Conservation (phyloP, 1,140 invertebrate genomes). For the Drosophila nasuta region DNA sequence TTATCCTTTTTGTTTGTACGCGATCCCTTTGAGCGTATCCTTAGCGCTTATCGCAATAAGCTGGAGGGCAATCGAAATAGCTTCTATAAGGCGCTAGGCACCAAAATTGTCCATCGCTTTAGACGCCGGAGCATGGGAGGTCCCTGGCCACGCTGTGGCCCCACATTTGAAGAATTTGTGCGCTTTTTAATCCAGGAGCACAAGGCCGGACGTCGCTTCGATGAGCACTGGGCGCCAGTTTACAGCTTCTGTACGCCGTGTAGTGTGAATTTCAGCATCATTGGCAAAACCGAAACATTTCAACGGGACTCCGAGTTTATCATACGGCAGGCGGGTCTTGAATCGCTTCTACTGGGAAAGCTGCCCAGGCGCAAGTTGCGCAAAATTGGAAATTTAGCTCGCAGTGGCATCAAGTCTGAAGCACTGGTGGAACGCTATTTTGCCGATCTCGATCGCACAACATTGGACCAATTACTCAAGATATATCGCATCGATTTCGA, state of each 20-base stretch:
- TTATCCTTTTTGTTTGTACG: slow-evolving; percentile 93
- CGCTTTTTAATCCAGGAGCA: slow-evolving; percentile 86
- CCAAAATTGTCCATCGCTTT: slow-evolving; percentile 87
- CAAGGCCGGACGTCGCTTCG: slow-evolving; percentile 85
- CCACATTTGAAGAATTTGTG: slow-evolving; percentile 90
- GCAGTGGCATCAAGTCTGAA: slow-evolving; percentile 85
- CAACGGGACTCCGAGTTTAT: slow-evolving; percentile 89
- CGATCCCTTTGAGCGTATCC: slow-evolving; percentile 94
- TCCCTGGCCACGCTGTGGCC: slow-evolving; percentile 81
- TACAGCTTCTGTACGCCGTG: slow-evolving; percentile 91
- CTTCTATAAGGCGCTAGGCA: slow-evolving; percentile 89
- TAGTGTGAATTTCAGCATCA: slow-evolving; percentile 88
- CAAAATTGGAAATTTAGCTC: slow-evolving; percentile 86
- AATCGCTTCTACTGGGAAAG: slow-evolving; percentile 86
- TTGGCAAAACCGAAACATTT: slow-evolving; percentile 90
- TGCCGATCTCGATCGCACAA: slow-evolving; percentile 86
- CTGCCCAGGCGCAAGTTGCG: slow-evolving; percentile 86
- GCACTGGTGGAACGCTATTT: slow-evolving; percentile 87
- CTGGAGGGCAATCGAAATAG: slow-evolving; percentile 90
- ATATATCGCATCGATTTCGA: slow-evolving; percentile 91
- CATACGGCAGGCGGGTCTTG: slow-evolving; percentile 87
- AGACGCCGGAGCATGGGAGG: slow-evolving; percentile 41
- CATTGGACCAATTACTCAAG: slow-evolving; percentile 88
- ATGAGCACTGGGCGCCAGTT: slow-evolving; percentile 91
- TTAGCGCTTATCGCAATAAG: slow-evolving; percentile 96